A percentile compares a stretch with the other conserved stretches of the same genome.
phyloP scores from a whole-genome alignment of 2,888 invertebrate species.

The Mystacides longicornis region DNA sequence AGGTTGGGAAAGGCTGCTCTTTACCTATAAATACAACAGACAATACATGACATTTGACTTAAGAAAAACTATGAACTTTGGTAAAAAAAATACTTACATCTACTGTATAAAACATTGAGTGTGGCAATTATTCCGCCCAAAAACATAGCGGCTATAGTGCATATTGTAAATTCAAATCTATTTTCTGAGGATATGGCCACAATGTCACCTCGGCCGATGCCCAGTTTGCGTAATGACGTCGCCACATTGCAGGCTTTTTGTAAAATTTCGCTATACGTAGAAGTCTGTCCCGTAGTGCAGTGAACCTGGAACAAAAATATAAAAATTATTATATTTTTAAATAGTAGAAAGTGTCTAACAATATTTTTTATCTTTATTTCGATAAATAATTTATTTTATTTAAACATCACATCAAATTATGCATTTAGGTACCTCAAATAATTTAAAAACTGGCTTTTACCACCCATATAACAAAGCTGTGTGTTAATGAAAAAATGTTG shows the following conservation, averaged over 20 bases:
- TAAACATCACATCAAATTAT: too few species aligned
- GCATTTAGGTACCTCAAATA: too few species aligned
- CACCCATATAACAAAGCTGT: too few species aligned
- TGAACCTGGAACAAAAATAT: slow-evolving; percentile 43
- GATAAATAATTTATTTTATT: too few species aligned
- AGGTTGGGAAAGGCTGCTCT: too few species aligned
- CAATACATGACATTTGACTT: too few species aligned
- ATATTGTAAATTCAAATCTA: slow-evolving; percentile 50
- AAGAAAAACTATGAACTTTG: too few species aligned
- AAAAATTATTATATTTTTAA: neutral
- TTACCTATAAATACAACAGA: too few species aligned
- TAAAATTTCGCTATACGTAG: slow-evolving; percentile 49
- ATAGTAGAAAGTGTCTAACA: too few species aligned
- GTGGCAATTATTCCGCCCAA: slow-evolving; percentile 54
- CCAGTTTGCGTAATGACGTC: slow-evolving; percentile 43
- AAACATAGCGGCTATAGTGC: slow-evolving; percentile 50
- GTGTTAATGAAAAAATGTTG: too few species aligned
- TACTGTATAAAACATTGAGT: slow-evolving; percentile 55
- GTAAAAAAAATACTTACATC: slow-evolving; percentile 43
- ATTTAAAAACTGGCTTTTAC: too few species aligned
- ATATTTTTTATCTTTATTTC: too few species aligned
- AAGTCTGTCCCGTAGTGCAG: slow-evolving; percentile 49
- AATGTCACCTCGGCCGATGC: slow-evolving; percentile 49
- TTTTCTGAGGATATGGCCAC: slow-evolving; percentile 58
- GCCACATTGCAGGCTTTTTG: slow-evolving; percentile 51